Evolutionary conservation across 2,888 invertebrate species (phyloP), one percentile per base, ranked within the genome.

Genomic region (Philereme transversata): DNA sequence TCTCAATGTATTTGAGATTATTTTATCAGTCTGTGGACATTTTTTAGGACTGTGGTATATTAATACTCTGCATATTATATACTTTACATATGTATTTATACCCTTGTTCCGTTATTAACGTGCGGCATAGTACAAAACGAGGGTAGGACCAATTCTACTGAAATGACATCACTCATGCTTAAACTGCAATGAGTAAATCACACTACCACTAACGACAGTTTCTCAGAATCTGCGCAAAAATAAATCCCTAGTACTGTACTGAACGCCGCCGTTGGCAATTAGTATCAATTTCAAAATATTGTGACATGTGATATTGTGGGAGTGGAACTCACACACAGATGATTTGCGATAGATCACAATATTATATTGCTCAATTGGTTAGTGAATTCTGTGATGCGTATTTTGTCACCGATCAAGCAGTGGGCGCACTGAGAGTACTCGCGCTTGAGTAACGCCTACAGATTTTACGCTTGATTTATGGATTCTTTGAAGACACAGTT

Each of bases 311-410:
- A 38, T 50, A 38, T 47, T 50, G 52, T 59, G 52, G 43, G 44
- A 35, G 48, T 40, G 54, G 44, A 52, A 10, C 46, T 40, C 52
- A 41, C 48, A 51, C 43, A 43, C 52, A 50, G 59, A 49, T 63
- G 55, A 68, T 71, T 70, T 71, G 68, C 67, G 72, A 73, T 79
- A 75, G 75, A 70, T 67, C 65, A 70, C 71, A 78, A 76, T 2
- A 2, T 22, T 22, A 22, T 74, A 67, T 69, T 67, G 71, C 72
- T 77, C 68, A 77, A 81, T 79, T 76, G 76, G 73, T 75, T 73
- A 22, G 22, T 22, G 22, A 22, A 22, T 22, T 22, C 22, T 68
- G 72, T 76, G 68, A 71, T 67, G 68, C 72, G 71, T 68, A 52
- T 63, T 59, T 65, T 60, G 62, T 66, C 67, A 58, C 65, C 9